A percentile compares a stretch with the other conserved stretches of the same genome.
phyloP scores from a whole-genome alignment of 2,797 vertebrate genomes.

The Rousettus madagascariensis region DNA sequence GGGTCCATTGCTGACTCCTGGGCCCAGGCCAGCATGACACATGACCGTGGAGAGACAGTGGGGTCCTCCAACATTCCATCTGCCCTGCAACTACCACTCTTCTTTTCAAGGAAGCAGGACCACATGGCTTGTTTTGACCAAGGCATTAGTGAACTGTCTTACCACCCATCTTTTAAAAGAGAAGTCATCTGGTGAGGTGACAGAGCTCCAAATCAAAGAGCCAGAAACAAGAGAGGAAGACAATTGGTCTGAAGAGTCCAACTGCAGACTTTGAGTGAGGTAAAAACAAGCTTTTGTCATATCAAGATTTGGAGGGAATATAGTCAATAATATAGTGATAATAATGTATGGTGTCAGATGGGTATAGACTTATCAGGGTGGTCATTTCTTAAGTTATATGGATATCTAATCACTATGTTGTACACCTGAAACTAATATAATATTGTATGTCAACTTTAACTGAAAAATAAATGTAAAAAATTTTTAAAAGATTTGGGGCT shows the following conservation, averaged over 20 bases:
- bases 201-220: background rate
- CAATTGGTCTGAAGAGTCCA: background rate
- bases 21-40: background rate
- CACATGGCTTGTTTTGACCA: background rate
- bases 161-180: background rate
- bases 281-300: background rate
- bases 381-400: background rate
- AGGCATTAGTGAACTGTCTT: background rate
- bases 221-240: background rate
- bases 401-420: background rate
- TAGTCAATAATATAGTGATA: background rate
- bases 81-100: background rate
- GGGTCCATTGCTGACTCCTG: background rate
- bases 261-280: background rate
- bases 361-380: background rate
- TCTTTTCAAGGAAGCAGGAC: background rate
- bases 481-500: background rate
- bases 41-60: background rate
- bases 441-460: background rate
- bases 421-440: background rate
- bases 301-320: background rate
- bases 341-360: background rate
- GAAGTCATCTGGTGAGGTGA: background rate
- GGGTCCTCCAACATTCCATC: background rate
- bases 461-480: background rate